These are phyloP conservation scores for Atethmia centrago DNA, from an alignment of 2,888 invertebrate genomes.

Conservation along the genomic window DNA sequence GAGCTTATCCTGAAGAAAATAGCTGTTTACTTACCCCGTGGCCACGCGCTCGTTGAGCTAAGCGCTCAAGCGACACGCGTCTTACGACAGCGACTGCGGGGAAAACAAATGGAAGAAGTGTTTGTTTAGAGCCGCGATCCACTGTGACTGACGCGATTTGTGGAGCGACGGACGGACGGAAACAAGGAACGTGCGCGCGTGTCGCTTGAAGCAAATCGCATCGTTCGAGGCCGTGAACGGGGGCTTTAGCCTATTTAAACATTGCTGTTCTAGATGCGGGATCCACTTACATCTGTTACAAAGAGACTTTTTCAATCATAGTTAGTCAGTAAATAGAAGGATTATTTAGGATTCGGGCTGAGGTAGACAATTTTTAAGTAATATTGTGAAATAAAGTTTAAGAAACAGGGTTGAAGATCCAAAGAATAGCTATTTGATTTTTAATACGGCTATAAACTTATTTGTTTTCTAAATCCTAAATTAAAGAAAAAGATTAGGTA, in stretches of 20 bases:
- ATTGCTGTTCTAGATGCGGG: slow-evolving; percentile 9
- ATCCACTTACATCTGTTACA: slow-evolving; percentile 5
- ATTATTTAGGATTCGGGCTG: not conserved
- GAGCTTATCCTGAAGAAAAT: slow-evolving; percentile 57
- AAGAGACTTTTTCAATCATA: slow-evolving; percentile 20
- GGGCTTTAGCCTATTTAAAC: slow-evolving; percentile 37
- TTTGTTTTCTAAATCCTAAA: too few relatives aligned
- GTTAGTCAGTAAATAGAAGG: slow-evolving; percentile 3
- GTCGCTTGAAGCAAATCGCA: not conserved
- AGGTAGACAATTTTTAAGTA: not conserved
- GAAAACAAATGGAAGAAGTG: not conserved
- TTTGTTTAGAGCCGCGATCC: not conserved
- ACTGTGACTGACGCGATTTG: not conserved
- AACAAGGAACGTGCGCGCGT: not conserved
- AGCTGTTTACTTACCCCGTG: slow-evolving; percentile 44
- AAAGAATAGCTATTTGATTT: too few relatives aligned
- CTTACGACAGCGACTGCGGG: not conserved
- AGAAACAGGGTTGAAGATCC: not conserved
- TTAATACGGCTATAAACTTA: too few relatives aligned
- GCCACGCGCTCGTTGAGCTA: not conserved
- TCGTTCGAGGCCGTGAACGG: not conserved
- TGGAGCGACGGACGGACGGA: not conserved
- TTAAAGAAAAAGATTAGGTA: too few relatives aligned
- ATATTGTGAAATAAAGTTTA: slow-evolving; percentile 5
- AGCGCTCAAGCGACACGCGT: not conserved